Evolutionary conservation across 2,113 vertebrate genomes (phyloP).

Genomic region (Osmerus mordax): DNA sequence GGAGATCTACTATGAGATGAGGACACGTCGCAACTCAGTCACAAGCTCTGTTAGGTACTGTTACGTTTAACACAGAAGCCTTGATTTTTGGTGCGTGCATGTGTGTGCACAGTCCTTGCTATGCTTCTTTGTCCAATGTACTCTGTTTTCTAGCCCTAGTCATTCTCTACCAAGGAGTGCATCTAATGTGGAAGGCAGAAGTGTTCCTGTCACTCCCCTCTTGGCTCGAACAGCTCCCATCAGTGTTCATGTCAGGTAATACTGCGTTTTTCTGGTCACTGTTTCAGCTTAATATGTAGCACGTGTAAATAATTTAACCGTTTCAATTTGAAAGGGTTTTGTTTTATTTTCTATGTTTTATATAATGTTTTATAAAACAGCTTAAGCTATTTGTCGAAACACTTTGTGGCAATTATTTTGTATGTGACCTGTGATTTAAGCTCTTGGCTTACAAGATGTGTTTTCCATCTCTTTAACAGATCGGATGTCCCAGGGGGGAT

Average conservation of each 20-base stretch:
- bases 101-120: background rate
- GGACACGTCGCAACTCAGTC: slow-evolving; percentile 80
- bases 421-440: too few species aligned
- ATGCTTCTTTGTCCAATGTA: slow-evolving; percentile 10
- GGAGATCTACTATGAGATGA: slow-evolving; percentile 83
- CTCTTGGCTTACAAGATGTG: background rate
- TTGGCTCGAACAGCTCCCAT: slow-evolving; percentile 75
- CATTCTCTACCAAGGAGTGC: slow-evolving; percentile 83
- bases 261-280: slow-evolving; percentile 26
- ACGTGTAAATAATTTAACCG: background rate
- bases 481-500: slow-evolving; percentile 62
- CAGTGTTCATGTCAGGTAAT: slow-evolving; percentile 84
- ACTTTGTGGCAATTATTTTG: too few species aligned
- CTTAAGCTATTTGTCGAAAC: too few species aligned
- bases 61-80: background rate
- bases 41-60: slow-evolving; percentile 83
- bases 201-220: slow-evolving; percentile 85
- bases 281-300: slow-evolving; percentile 21
- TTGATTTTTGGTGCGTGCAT: background rate
- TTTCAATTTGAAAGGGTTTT: too few species aligned
- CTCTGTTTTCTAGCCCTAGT: slow-evolving; percentile 69
- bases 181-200: slow-evolving; percentile 83
- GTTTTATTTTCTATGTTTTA: too few species aligned
- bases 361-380: too few species aligned
- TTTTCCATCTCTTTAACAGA: slow-evolving; percentile 39